Conservation (phyloP, 2,888 invertebrate species). For the Temnothorax unifasciatus region DNA sequence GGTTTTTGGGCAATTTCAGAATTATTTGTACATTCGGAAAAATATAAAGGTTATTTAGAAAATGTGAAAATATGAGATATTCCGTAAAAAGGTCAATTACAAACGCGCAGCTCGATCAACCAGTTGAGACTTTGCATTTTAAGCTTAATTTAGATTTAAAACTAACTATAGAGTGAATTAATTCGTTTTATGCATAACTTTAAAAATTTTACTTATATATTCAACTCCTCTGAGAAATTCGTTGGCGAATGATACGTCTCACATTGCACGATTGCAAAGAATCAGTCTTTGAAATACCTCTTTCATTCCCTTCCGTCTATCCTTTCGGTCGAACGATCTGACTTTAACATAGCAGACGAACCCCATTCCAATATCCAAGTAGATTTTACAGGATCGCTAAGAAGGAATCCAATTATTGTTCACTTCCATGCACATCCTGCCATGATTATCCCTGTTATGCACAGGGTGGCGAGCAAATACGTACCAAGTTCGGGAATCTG, state of each 20-base stretch:
- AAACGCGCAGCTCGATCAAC: not conserved
- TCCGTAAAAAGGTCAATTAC: not conserved
- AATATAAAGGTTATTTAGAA: not conserved
- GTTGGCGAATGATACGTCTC: conserved; percentile 4
- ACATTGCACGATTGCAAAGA: conserved; percentile 4
- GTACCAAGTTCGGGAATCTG: conserved; percentile 1
- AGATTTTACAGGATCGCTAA: conserved; percentile 58
- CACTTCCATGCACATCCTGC: conserved; percentile 16
- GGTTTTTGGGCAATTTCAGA: not conserved
- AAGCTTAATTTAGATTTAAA: not conserved
- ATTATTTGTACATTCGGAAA: not conserved
- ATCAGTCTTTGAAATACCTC: not conserved
- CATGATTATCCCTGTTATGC: not conserved
- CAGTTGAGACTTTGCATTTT: not conserved
- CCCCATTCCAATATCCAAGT: conserved; percentile 58
- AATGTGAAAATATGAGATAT: not conserved
- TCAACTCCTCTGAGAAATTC: not conserved
- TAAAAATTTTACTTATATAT: not conserved
- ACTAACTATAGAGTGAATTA: not conserved
- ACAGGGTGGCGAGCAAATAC: conserved; percentile 30
- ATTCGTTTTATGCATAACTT: not conserved
- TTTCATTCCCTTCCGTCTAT: conserved; percentile 8
- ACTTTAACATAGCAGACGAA: conserved; percentile 37
- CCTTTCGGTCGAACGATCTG: conserved; percentile 10
- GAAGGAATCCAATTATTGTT: conserved; percentile 62